These are phyloP conservation scores for Pachycephala philippinensis DNA, from an alignment of 2,113 vertebrate genomes.

Conservation along the genomic window DNA sequence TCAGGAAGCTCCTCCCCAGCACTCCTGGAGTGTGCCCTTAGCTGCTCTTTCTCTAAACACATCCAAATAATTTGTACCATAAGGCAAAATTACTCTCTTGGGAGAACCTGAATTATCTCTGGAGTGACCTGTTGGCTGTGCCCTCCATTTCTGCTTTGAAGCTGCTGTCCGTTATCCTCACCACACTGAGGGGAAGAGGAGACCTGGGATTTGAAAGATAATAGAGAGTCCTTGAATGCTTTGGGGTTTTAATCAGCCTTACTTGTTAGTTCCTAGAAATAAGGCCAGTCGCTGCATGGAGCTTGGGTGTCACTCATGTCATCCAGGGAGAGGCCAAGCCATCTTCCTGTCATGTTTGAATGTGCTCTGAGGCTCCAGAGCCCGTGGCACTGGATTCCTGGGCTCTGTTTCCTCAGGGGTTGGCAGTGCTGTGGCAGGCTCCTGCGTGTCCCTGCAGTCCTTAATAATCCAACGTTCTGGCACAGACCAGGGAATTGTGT, in stretches of 20 bases:
- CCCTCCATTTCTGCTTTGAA: neutral
- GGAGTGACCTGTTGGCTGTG: neutral
- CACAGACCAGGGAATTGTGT: neutral
- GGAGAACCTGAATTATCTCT: neutral
- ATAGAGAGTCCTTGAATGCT: neutral
- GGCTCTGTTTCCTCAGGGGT: neutral
- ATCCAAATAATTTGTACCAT: neutral
- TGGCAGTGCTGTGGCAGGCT: neutral
- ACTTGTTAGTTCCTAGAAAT: neutral
- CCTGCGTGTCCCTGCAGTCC: neutral
- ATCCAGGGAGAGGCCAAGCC: neutral
- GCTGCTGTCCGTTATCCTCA: neutral
- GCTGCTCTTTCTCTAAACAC: neutral
- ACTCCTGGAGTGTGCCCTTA: neutral
- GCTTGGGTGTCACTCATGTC: neutral
- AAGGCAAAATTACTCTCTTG: neutral
- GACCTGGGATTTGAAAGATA: neutral
- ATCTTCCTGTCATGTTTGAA: neutral
- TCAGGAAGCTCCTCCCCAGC: neutral
- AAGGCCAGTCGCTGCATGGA: neutral
- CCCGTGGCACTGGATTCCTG: neutral
- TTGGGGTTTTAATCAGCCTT: neutral
- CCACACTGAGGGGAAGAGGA: neutral
- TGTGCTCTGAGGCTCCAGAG: neutral
- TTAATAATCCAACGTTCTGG: neutral